phyloP scores from a whole-genome alignment of 2,113 vertebrate genomes.

The Percopsis transmontana region DNA sequence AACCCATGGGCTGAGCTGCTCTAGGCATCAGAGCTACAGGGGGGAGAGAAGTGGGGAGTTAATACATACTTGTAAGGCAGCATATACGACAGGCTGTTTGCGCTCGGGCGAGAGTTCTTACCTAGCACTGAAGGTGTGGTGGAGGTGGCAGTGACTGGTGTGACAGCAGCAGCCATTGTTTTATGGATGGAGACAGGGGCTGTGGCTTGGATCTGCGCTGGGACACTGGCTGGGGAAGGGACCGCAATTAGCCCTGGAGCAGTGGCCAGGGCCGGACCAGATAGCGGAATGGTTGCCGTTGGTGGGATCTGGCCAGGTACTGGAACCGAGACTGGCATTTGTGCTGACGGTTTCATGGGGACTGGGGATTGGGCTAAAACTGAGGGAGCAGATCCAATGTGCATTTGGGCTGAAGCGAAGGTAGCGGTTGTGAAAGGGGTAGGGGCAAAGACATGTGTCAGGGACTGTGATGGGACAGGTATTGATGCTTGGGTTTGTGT shows the following conservation, averaged over 20 bases:
- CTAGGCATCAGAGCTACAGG: constrained; percentile 57
- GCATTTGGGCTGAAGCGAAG: constrained; percentile 26
- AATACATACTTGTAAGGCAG: not conserved
- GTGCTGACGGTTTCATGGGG: constrained; percentile 27
- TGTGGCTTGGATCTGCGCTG: constrained; percentile 45
- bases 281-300: constrained; percentile 47
- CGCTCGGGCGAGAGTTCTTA: constrained; percentile 49
- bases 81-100: not conserved
- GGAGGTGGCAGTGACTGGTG: constrained; percentile 74
- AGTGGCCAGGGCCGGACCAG: constrained; percentile 49
- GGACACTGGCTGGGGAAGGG: constrained; percentile 41
- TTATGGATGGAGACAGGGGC: constrained; percentile 47
- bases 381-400: constrained; percentile 32
- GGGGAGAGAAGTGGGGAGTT: not conserved
- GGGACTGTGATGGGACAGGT: not conserved
- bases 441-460: not conserved
- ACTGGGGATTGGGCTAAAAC: constrained; percentile 22
- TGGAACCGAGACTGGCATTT: constrained; percentile 32
- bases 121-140: constrained; percentile 85
- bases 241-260: constrained; percentile 49
- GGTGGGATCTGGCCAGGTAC: constrained; percentile 50
- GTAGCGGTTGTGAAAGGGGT: not conserved
- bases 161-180: constrained; percentile 63
- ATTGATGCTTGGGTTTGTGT: not conserved
- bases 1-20: constrained; percentile 62